Conservation (phyloP, 2,797 vertebrate genomes). For the Lateolabrax maculatus region DNA sequence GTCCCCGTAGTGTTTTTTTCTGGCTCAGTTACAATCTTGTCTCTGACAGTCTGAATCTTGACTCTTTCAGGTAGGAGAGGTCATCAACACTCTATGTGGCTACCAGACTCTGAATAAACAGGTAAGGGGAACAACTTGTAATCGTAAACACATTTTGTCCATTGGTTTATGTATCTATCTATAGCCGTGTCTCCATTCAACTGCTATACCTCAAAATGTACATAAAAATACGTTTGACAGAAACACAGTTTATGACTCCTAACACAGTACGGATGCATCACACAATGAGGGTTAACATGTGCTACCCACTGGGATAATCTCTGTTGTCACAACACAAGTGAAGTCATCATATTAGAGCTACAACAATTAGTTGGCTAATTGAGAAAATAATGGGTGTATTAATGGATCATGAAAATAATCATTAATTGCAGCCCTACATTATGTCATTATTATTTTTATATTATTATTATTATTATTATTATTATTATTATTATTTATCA, state of each 20-base stretch:
- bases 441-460: too few species aligned
- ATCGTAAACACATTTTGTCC: not conserved
- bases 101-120: slow-evolving; percentile 87
- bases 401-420: too few species aligned
- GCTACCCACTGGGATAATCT: not conserved
- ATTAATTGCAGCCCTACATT: not conserved
- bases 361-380: not conserved
- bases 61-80: slow-evolving; percentile 86
- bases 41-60: slow-evolving; percentile 29
- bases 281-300: not conserved
- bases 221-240: too few species aligned
- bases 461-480: not conserved
- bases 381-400: too few species aligned
- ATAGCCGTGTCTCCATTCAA: too few species aligned
- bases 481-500: not conserved
- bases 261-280: not conserved
- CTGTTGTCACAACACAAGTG: not conserved
- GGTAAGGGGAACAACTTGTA: slow-evolving; percentile 71
- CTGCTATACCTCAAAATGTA: too few species aligned
- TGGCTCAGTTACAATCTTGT: slow-evolving; percentile 8
- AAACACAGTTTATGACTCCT: not conserved
- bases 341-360: not conserved
- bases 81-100: slow-evolving; percentile 92
- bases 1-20: not conserved
- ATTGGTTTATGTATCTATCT: not conserved